Base-by-base conservation (phyloP, 2,888 invertebrate genomes). In the Balanococcus diminutus region DNA sequence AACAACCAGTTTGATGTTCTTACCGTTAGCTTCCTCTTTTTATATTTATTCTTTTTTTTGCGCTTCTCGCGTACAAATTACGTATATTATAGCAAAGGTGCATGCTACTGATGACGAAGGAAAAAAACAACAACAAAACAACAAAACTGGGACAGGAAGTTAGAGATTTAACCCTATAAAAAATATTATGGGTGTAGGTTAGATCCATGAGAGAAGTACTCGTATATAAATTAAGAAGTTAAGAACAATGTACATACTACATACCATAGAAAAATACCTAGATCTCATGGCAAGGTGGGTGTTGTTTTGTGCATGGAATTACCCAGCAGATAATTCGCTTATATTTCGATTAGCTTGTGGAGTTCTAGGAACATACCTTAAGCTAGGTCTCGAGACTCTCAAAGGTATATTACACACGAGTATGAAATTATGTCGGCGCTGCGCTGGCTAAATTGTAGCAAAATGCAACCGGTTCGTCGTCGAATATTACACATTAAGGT, bases 101-200 rank as follows among this genome's bases (percentile, higher is more conserved):
- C 36, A 8, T 6, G 22, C 22, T 9, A 56, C 19, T 14, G 56
- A 56, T 56, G 56, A 22, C 8, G 22, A n/a, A 56, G 31, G 11
- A 72, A 31, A 72, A 28, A 72, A 72, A 72, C 5, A 16, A 67
- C 11, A 36, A 61, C 19, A 61, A 61, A 61, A 16, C 61, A 6
- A 67, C 9, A 79, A 36, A 79, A 36, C 32, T 79, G 75, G 75
- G 19, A 79, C 75, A 79, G 75, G 75, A 79, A 79, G 75, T 79
- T 79, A 36, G 36, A 79, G 56, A 56, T 67, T 79, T 79, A 79
- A 36, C 75, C 75, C 36, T 79, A 79, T 19, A 19, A 79, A 32
- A 79, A 36, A 16, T 32, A 79, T 79, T 36, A 79, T 36, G 75
- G 75, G 75, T 22, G 56, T 22, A 22, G 46, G n/a, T 46, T 8